A percentile compares a stretch with the other conserved stretches of the same genome.
These are phyloP conservation scores for Drosophila sproati DNA, from an alignment of 1,140 invertebrate genomes.

Conservation along the genomic window DNA sequence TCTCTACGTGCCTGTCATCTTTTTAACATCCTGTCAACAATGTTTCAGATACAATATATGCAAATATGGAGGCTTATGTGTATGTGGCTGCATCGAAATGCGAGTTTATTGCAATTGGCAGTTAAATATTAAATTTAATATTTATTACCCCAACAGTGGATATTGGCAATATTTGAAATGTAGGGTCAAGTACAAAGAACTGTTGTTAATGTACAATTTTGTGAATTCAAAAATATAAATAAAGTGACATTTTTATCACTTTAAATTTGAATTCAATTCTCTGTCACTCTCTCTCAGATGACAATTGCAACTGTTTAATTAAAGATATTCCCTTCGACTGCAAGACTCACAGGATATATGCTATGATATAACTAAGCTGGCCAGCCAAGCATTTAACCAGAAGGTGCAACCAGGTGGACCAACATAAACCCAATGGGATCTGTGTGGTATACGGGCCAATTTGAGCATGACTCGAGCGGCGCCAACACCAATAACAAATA, in stretches of 20 bases:
- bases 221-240: no score
- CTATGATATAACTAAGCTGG: slow-evolving; percentile 1
- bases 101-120: neutral
- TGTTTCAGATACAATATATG: no score
- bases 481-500: slow-evolving; percentile 9
- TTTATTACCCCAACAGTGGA: neutral
- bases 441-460: slow-evolving; percentile 26
- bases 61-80: neutral
- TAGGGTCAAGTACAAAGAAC: neutral
- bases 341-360: no score
- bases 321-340: no score
- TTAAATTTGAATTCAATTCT: neutral
- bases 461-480: slow-evolving; percentile 4
- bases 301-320: no score
- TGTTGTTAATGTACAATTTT: no score
- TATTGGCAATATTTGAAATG: neutral
- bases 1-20: neutral
- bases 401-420: slow-evolving; percentile 13
- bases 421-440: slow-evolving; percentile 17
- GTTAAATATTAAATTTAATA: neutral
- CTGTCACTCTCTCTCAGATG: neutral
- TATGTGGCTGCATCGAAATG: neutral
- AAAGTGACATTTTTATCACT: no score
- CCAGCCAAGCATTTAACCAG: slow-evolving; percentile 17
- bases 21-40: neutral